Evolutionary conservation across 2,888 invertebrate species (phyloP).

Genomic region (Gastrophysa polygoni): DNA sequence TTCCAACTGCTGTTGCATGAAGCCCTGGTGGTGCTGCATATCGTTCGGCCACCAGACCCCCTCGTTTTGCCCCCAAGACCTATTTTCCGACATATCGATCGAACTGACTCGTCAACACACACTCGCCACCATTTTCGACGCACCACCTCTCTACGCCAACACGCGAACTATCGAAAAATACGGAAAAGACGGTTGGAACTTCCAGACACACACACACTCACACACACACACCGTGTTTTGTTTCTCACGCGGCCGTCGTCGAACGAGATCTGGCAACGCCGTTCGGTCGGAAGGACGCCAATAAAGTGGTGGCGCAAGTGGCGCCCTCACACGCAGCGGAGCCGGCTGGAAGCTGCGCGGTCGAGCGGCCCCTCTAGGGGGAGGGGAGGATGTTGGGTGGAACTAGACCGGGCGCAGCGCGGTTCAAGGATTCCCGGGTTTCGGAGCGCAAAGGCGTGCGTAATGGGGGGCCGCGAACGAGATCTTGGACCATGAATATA

Average conservation of each 20-base stretch:
- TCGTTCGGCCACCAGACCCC: constrained; percentile 67
- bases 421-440: background rate
- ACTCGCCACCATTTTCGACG: constrained; percentile 3
- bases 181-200: constrained; percentile 20
- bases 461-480: too few relatives aligned
- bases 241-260: constrained; percentile 48
- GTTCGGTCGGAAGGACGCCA: constrained; percentile 55
- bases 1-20: constrained; percentile 51
- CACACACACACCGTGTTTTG: constrained; percentile 34
- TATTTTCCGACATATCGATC: constrained; percentile 67
- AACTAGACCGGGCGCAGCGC: background rate
- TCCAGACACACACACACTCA: constrained; percentile 30
- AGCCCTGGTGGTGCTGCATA: constrained; percentile 48
- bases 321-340: constrained; percentile 58
- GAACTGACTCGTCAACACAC: constrained; percentile 20
- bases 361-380: constrained; percentile 6
- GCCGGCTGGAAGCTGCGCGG: constrained; percentile 32
- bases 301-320: constrained; percentile 50
- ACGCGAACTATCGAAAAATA: constrained; percentile 24
- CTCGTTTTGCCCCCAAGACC: constrained; percentile 68
- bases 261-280: constrained; percentile 59
- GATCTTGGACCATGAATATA: too few relatives aligned
- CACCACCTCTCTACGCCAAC: constrained; percentile 16
- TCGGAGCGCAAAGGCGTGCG: background rate
- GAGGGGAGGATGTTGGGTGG: background rate